phyloP scores from a whole-genome alignment of 2,113 vertebrate species.

The Sander lucioperca region DNA sequence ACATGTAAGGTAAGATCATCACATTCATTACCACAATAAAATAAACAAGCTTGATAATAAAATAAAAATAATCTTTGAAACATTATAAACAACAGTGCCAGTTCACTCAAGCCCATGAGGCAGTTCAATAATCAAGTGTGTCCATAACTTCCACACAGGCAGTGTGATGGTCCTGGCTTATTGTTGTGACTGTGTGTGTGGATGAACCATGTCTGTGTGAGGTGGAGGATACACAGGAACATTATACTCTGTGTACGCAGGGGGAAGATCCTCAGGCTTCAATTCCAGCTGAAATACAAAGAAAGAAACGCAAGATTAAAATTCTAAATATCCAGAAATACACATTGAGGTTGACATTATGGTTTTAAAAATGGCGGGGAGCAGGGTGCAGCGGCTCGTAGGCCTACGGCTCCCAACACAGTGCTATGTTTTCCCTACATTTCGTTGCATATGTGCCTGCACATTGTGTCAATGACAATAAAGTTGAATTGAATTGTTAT shows the following conservation, averaged over 20 bases:
- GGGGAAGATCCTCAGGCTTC: slow-evolving; percentile 73
- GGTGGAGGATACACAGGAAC: slow-evolving; percentile 17
- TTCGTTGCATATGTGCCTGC: no score
- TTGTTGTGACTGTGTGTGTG: slow-evolving; percentile 19
- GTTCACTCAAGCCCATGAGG: slow-evolving; percentile 6
- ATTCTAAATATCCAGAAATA: neutral
- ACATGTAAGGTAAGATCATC: no score
- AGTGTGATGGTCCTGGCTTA: slow-evolving; percentile 12
- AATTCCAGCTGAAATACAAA: slow-evolving; percentile 65
- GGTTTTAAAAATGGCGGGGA: no score
- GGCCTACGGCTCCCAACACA: no score
- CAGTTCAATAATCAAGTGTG: slow-evolving; percentile 30
- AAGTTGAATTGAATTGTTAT: neutral
- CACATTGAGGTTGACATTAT: neutral
- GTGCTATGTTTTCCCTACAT: no score
- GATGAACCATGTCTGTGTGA: slow-evolving; percentile 20
- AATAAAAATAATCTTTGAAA: slow-evolving; percentile 26
- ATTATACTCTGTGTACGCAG: slow-evolving; percentile 65
- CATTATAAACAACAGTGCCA: neutral
- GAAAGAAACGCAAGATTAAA: neutral
- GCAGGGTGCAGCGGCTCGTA: no score
- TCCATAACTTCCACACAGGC: neutral
- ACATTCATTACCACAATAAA: slow-evolving; percentile 13
- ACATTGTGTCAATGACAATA: no score
- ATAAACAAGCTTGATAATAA: neutral